Percentiles rank a stretch among this genome's conserved stretches.
Evolutionary conservation across 2,888 invertebrate genomes (phyloP).

Genomic region (Pseudanteris insignis): DNA sequence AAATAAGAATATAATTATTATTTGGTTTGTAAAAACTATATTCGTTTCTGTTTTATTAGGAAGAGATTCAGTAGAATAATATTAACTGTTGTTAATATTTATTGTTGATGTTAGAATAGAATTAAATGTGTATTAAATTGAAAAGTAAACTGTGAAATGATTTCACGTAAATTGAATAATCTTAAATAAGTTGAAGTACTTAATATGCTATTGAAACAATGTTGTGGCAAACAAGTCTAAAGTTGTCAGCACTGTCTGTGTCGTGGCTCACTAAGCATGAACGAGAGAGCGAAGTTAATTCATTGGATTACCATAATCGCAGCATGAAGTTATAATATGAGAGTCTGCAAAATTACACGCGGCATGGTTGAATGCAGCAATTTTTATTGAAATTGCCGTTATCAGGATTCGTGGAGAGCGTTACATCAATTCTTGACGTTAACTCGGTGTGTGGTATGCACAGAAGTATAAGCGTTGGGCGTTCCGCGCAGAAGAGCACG

Average conservation of each 20-base stretch:
- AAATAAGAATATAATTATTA: too few relatives aligned
- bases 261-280: conserved; percentile 34
- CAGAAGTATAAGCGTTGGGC: conserved; percentile 20
- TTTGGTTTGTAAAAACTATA: too few relatives aligned
- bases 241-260: conserved; percentile 40
- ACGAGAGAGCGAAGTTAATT: conserved; percentile 41
- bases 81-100: too few relatives aligned
- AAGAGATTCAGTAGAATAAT: too few relatives aligned
- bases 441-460: conserved; percentile 44
- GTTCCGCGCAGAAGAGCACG: conserved; percentile 30
- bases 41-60: too few relatives aligned
- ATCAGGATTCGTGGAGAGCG: conserved; percentile 34
- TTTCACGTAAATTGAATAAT: conserved; percentile 12
- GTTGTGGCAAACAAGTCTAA: conserved; percentile 14
- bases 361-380: conserved; percentile 41
- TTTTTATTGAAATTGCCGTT: conserved; percentile 45
- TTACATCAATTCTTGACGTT: conserved; percentile 39
- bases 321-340: conserved; percentile 48
- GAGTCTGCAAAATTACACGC: conserved; percentile 50
- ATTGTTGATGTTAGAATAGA: too few relatives aligned
- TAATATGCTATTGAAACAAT: conserved; percentile 20
- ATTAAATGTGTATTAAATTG: too few relatives aligned
- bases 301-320: conserved; percentile 54
- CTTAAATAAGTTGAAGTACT: conserved; percentile 21
- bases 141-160: too few relatives aligned